Evolutionary conservation across 2,888 invertebrate genomes (phyloP).

Genomic region (Hirtodrosophila trivittata): DNA sequence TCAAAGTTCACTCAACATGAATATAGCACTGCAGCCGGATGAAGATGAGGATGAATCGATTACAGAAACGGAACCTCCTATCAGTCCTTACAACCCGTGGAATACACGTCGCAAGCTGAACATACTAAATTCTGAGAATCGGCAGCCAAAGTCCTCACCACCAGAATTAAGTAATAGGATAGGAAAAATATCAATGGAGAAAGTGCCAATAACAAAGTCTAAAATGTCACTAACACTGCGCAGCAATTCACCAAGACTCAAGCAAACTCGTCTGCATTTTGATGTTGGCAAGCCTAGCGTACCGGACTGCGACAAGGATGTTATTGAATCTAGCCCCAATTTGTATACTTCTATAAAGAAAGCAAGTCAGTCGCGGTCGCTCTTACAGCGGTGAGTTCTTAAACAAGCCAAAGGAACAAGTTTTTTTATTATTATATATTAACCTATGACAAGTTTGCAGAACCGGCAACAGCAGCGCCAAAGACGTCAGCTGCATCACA

Average conservation of each 20-base stretch:
- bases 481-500: slow-evolving; percentile 25
- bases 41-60: slow-evolving; percentile 64
- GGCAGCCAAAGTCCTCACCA: slow-evolving; percentile 30
- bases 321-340: slow-evolving; percentile 79
- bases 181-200: slow-evolving; percentile 45
- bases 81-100: slow-evolving; percentile 59
- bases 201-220: slow-evolving; percentile 16
- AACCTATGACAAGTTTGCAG: slow-evolving; percentile 69
- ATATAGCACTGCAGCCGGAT: slow-evolving; percentile 72
- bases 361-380: slow-evolving; percentile 57
- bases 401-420: background rate
- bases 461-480: slow-evolving; percentile 53
- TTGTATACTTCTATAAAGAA: slow-evolving; percentile 46
- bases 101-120: slow-evolving; percentile 31
- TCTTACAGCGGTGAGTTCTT: slow-evolving; percentile 63
- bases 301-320: slow-evolving; percentile 57
- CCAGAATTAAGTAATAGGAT: slow-evolving; percentile 31
- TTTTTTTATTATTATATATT: slow-evolving; percentile 16
- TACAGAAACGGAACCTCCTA: slow-evolving; percentile 63
- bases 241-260: slow-evolving; percentile 55
- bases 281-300: slow-evolving; percentile 25
- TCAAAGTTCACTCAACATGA: slow-evolving; percentile 70
- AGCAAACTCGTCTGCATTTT: slow-evolving; percentile 71
- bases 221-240: slow-evolving; percentile 62
- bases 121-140: slow-evolving; percentile 56